Evolutionary conservation across 2,113 vertebrate species (phyloP).

Genomic region (Herpailurus yagouaroundi): DNA sequence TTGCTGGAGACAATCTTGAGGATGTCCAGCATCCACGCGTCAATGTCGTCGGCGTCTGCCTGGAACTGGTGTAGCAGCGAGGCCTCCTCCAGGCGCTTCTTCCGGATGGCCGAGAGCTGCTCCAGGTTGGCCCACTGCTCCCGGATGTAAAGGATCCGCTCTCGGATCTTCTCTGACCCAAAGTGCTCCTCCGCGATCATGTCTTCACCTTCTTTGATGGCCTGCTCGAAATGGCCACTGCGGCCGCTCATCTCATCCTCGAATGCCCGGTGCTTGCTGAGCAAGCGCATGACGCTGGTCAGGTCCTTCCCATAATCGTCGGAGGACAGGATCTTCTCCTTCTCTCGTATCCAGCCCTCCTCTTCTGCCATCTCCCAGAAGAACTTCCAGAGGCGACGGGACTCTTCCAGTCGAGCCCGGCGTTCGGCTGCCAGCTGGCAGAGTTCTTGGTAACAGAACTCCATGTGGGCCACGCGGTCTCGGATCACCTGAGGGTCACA

Average conservation of each 20-base stretch:
- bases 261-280: slow-evolving; percentile 94
- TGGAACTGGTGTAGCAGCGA: slow-evolving; percentile 95
- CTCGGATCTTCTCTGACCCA: slow-evolving; percentile 92
- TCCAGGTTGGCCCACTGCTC: slow-evolving; percentile 96
- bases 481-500: slow-evolving; percentile 96
- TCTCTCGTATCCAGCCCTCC: slow-evolving; percentile 97
- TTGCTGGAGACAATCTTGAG: slow-evolving; percentile 95
- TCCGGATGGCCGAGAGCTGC: slow-evolving; percentile 90
- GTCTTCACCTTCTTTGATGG: slow-evolving; percentile 93
- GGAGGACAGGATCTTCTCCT: slow-evolving; percentile 96
- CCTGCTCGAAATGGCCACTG: slow-evolving; percentile 92
- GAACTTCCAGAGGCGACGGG: slow-evolving; percentile 97
- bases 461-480: slow-evolving; percentile 96
- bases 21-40: slow-evolving; percentile 95
- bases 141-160: slow-evolving; percentile 91
- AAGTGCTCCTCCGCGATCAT: slow-evolving; percentile 95
- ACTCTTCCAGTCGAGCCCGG: slow-evolving; percentile 93
- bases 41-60: slow-evolving; percentile 93
- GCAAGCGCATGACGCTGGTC: slow-evolving; percentile 93
- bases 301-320: slow-evolving; percentile 94
- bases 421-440: slow-evolving; percentile 94
- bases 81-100: slow-evolving; percentile 91
- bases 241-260: slow-evolving; percentile 97
- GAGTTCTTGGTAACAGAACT: slow-evolving; percentile 97
- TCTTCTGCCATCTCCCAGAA: slow-evolving; percentile 99